Evolutionary conservation across 2,888 invertebrate species (phyloP), one percentile per base, ranked within the genome.

Genomic region (Erebia epiphron): DNA sequence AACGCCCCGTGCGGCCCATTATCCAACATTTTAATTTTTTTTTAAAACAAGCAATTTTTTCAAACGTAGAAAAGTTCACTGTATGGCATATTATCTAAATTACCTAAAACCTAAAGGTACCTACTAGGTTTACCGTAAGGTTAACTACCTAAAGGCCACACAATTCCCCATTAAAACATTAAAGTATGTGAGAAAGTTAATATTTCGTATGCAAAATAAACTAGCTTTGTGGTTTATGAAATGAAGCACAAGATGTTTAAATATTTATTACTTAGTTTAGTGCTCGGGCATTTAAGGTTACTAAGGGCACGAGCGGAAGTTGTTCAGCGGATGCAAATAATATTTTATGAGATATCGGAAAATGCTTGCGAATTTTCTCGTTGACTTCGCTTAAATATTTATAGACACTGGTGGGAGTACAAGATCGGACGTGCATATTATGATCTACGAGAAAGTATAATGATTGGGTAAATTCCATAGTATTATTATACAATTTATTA

Each of bases 311-410:
- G 16, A 2, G 41, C 56, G 70, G 68, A 60, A 70, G 65, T 60
- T 62, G 70, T 61, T 65, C 61, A 43, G 50, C 68, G 73, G 70
- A 73, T 70, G 70, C 70, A 70, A 70, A 70, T 73, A 73, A 73
- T 73, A 73, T 73, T 73, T 73, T 73, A 73, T 70, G 73, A 70
- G 68, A 56, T 70, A 70, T 70, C 73, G 73, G 68, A 73, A 73
- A 73, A 65, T 62, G 43, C 70, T 66, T 58, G 63, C 35, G 60
- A 65, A 56, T 68, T 70, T 66, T 58, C 65, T 64, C 60, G 21
- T 46, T 35, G 58, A 58, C 54, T 18, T 52, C 14, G 21, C 57
- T 26, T 67, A 49, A 57, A 67, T 67, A 67, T 57, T 67, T 26
- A 58, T 11, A 57, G 58, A 43, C 43, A 54, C 54, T 50, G 54